Evolutionary conservation across 2,888 invertebrate genomes (phyloP), one percentile per base, ranked within the genome.

Genomic region (Tetheella fluctuosa): DNA sequence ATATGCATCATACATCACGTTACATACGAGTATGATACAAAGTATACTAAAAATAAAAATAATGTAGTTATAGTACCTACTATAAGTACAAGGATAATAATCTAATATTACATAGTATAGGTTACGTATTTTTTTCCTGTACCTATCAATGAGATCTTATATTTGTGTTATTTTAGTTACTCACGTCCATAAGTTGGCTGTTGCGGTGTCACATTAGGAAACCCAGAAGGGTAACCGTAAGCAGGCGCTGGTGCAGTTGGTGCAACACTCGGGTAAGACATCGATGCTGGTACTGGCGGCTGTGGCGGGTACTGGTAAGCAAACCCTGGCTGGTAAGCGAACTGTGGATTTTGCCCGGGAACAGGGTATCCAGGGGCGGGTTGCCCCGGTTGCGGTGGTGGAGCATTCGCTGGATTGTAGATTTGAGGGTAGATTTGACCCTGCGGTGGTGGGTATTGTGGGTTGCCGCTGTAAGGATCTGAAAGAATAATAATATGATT

Each of bases 381-480:
- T 52, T 80, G 81, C 0, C 69, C 73, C 0, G 79, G 68, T 58
- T 78, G 80, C 2, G 77, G 80, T 0, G 81, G 77, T 0, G 83
- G 83, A 1, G 84, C 83, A 72, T 87, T 87, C 8, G 77, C 76
- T 13, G 80, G 83, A 59, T 85, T 85, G 62, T 84, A 85, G 30
- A 88, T 69, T 58, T 88, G 85, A 6, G 90, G 90, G 67, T 90
- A 90, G 3, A 89, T 84, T 57, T 80, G 84, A 39, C 84, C 83
- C 62, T 84, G 87, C 1, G 84, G 83, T 30, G 87, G 86, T 1
- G 88, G 90, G 64, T 88, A 87, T 42, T 90, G 88, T 4, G 81
- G 79, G 59, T 81, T 81, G 55, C 80, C 75, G 54, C 80, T 84
- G 65, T 87, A 85, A 1, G 89, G 88, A 80, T 84, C 90, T 91